phyloP scores from a whole-genome alignment of 2,888 invertebrate species.

The Temnothorax unifasciatus region DNA sequence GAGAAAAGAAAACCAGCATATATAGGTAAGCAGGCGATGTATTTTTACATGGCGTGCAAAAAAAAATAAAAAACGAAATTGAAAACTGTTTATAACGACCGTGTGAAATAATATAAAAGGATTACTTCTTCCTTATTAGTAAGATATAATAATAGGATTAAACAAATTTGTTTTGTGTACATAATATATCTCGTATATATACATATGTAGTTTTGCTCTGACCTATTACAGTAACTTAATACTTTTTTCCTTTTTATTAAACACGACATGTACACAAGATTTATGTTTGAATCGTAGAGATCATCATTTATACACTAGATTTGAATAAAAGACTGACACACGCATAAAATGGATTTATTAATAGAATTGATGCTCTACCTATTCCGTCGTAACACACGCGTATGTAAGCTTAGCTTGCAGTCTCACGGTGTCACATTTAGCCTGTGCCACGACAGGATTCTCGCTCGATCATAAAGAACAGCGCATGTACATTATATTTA shows the following conservation, averaged over 20 bases:
- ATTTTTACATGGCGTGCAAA: conserved; percentile 81
- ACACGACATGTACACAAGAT: conserved; percentile 71
- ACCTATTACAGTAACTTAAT: conserved; percentile 69
- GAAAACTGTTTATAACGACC: conserved; percentile 79
- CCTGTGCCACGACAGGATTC: conserved; percentile 1
- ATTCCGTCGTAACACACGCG: conserved; percentile 59
- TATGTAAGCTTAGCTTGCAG: conserved; percentile 38
- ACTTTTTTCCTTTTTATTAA: conserved; percentile 51
- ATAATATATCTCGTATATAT: conserved; percentile 74
- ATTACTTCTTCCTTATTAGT: conserved; percentile 83
- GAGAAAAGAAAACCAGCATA: conserved; percentile 61
- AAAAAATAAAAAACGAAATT: conserved; percentile 26
- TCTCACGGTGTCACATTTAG: conserved; percentile 43
- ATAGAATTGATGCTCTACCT: conserved; percentile 65
- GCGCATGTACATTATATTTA: conserved; percentile 71
- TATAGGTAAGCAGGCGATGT: conserved; percentile 82
- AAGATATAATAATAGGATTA: conserved; percentile 80
- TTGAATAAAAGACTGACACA: conserved; percentile 74
- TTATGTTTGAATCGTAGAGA: conserved; percentile 69
- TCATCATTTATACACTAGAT: conserved; percentile 74
- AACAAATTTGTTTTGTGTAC: conserved; percentile 83
- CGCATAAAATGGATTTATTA: conserved; percentile 59
- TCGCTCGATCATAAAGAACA: conserved; percentile 59
- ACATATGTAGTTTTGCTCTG: conserved; percentile 74
- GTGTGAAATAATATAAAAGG: conserved; percentile 80